Percentiles rank a stretch among this genome's conserved stretches.
Conservation (phyloP, 2,797 vertebrate genomes). For the Microcaecilia unicolor region DNA sequence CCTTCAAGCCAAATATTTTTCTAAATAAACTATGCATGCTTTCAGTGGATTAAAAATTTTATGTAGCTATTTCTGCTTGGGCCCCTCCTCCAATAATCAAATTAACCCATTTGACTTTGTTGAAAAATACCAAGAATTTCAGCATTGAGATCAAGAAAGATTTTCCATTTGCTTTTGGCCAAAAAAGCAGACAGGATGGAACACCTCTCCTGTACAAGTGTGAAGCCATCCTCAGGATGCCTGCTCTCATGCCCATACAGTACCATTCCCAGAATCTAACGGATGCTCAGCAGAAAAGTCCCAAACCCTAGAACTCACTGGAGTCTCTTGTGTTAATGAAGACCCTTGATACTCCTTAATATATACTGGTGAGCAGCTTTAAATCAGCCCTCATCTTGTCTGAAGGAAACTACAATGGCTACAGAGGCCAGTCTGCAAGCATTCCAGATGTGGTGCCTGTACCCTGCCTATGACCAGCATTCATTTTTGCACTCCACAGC, state of each 20-base stretch:
- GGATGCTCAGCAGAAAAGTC: constrained; percentile 54
- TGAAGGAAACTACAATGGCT: constrained; percentile 27
- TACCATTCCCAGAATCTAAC: constrained; percentile 38
- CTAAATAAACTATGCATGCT: too few relatives aligned
- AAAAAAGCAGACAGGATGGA: constrained; percentile 7
- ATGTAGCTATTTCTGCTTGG: too few relatives aligned
- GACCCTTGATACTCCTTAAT: constrained; percentile 64
- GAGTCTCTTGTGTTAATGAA: constrained; percentile 62
- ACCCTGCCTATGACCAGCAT: constrained; percentile 68
- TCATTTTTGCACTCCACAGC: constrained; percentile 83
- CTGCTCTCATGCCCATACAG: constrained; percentile 29
- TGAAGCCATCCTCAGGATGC: constrained; percentile 38
- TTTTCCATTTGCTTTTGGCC: background rate
- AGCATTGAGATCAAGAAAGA: too few relatives aligned
- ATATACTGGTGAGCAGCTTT: constrained; percentile 54
- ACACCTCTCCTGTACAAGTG: constrained; percentile 2
- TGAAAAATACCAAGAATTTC: too few relatives aligned
- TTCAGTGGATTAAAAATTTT: too few relatives aligned
- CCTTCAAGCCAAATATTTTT: too few relatives aligned
- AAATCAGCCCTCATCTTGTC: constrained; percentile 48
- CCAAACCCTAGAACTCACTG: constrained; percentile 46
- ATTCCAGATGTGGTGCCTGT: constrained; percentile 81
- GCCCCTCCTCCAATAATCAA: too few relatives aligned
- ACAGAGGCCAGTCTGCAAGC: constrained; percentile 38
- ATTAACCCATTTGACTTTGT: too few relatives aligned